Percentiles rank a stretch among this genome's conserved stretches.
phyloP scores from a whole-genome alignment of 2,113 vertebrate genomes.

The Prochilodus magdalenae region DNA sequence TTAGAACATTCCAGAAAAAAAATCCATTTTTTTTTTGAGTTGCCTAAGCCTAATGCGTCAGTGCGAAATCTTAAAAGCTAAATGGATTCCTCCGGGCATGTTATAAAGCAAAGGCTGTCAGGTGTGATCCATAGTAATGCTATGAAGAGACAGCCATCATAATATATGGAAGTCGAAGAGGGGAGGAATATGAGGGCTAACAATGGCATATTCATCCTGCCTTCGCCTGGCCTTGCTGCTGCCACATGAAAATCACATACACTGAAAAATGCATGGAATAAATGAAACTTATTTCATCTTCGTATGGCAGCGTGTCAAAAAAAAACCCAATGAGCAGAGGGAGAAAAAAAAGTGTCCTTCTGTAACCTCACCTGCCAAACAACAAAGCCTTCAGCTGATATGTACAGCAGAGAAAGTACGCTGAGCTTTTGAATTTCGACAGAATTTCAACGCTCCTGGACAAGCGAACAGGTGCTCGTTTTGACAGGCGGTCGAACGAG shows the following conservation, averaged over 20 bases:
- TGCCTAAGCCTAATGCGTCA: background rate
- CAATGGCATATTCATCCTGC: background rate
- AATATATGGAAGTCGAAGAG: background rate
- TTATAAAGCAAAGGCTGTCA: background rate
- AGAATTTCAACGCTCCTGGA: background rate
- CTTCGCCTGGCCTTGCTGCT: background rate
- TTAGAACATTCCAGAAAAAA: too few relatives aligned
- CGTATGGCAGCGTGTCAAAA: background rate
- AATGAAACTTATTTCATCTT: background rate
- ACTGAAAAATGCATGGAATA: background rate
- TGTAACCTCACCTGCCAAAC: slow-evolving; percentile 15
- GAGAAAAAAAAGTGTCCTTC: background rate
- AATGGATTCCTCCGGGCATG: background rate
- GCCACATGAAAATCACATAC: background rate
- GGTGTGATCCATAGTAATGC: background rate
- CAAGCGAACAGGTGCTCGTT: background rate
- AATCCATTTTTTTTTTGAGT: background rate
- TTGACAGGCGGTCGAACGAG: background rate
- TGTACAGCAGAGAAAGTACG: background rate
- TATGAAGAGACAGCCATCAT: background rate
- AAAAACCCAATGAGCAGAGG: background rate
- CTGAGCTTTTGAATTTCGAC: background rate
- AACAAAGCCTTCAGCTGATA: background rate
- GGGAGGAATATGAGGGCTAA: background rate
- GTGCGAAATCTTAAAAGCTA: background rate